Conservation (phyloP, 2,888 invertebrate species). For the Azorinus chamasolen region DNA sequence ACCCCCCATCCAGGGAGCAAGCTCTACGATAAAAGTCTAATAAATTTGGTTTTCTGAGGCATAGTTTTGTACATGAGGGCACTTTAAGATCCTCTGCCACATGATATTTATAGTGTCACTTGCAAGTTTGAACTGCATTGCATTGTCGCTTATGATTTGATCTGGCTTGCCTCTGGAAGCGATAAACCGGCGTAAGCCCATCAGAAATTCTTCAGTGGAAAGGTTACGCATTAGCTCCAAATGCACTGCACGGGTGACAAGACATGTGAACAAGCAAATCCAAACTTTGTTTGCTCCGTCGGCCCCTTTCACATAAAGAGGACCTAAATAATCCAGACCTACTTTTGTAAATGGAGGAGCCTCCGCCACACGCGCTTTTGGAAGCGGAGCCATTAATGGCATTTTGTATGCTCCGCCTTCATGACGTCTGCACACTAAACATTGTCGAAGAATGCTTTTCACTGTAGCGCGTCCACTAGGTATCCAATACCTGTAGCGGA, state of each 20-base stretch:
- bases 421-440: slow-evolving; percentile 29
- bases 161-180: slow-evolving; percentile 9
- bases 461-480: slow-evolving; percentile 35
- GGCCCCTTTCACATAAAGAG: slow-evolving; percentile 23
- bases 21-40: slow-evolving; percentile 39
- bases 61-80: slow-evolving; percentile 27
- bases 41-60: slow-evolving; percentile 17
- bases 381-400: slow-evolving; percentile 41
- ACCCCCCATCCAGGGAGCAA: slow-evolving; percentile 47
- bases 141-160: slow-evolving; percentile 31
- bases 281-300: slow-evolving; percentile 29
- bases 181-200: slow-evolving; percentile 25
- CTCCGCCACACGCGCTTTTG: slow-evolving; percentile 25
- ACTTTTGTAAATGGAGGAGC: slow-evolving; percentile 20
- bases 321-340: slow-evolving; percentile 40
- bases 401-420: slow-evolving; percentile 44
- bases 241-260: slow-evolving; percentile 26
- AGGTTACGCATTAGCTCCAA: slow-evolving; percentile 5
- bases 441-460: slow-evolving; percentile 13
- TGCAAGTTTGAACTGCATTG: slow-evolving; percentile 28
- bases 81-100: slow-evolving; percentile 7
- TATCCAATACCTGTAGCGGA: slow-evolving; percentile 32
- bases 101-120: slow-evolving; percentile 10
- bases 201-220: slow-evolving; percentile 23
- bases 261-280: slow-evolving; percentile 43